phyloP scores from a whole-genome alignment of 2,113 vertebrate species.

The Phaethornis superciliosus region DNA sequence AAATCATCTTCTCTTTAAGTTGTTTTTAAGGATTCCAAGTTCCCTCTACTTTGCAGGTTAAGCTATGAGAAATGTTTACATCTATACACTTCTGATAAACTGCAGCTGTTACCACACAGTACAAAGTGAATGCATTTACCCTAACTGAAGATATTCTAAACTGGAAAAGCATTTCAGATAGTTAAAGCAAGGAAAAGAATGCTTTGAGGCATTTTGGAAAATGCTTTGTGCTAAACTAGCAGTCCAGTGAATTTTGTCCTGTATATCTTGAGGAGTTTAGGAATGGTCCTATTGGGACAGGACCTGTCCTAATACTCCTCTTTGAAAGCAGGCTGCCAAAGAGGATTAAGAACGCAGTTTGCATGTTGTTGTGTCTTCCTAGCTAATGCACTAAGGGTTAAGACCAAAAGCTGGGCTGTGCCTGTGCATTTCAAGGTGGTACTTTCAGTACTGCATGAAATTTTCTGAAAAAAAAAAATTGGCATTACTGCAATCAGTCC shows the following conservation, averaged over 20 bases:
- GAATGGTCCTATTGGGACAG: background rate
- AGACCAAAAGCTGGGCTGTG: background rate
- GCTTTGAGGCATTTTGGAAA: background rate
- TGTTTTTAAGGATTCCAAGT: background rate
- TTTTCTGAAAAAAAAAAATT: background rate
- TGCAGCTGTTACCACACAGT: fast-evolving
- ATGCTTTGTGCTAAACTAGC: background rate
- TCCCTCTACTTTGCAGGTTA: background rate
- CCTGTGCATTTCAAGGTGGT: background rate
- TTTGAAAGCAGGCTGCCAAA: background rate
- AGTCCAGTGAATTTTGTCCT: background rate
- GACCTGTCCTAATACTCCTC: background rate
- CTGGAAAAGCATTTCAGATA: background rate
- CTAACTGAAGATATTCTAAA: background rate
- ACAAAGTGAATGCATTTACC: fast-evolving
- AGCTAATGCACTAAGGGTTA: background rate
- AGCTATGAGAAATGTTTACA: background rate
- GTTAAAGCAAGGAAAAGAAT: background rate
- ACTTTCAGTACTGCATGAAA: background rate
- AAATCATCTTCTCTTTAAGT: background rate
- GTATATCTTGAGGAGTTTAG: background rate
- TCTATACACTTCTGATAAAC: background rate
- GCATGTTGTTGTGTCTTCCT: background rate
- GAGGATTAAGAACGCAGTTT: background rate
- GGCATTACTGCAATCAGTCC: background rate